These are phyloP conservation scores for Troides helena DNA, from an alignment of 2,888 invertebrate genomes.

Conservation along the genomic window DNA sequence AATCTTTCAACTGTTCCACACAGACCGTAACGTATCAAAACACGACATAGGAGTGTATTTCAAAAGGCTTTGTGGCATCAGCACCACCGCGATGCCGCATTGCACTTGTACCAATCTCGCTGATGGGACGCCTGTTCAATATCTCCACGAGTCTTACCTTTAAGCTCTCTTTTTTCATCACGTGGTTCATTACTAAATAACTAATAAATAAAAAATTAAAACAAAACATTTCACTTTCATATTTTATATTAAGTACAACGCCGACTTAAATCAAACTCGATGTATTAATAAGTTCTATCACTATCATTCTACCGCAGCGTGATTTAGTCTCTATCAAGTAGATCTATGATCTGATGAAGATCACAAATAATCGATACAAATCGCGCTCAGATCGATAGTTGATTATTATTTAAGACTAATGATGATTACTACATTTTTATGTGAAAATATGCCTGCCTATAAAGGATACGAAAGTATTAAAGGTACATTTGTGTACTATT, in stretches of 20 bases:
- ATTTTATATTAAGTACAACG: neutral
- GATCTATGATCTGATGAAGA: neutral
- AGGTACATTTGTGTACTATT: no score
- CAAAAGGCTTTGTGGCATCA: slow-evolving; percentile 45
- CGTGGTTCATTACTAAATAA: neutral
- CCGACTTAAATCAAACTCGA: no score
- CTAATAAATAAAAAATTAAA: neutral
- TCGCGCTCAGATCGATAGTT: no score
- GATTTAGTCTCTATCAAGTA: neutral
- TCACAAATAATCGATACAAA: neutral
- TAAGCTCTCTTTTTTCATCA: neutral
- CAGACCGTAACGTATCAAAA: slow-evolving; percentile 10
- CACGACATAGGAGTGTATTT: slow-evolving; percentile 33
- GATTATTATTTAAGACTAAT: no score
- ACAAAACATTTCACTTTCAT: neutral
- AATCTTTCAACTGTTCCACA: slow-evolving; percentile 24
- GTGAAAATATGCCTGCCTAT: no score
- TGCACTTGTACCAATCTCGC: slow-evolving; percentile 56
- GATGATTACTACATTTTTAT: no score
- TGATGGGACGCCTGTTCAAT: slow-evolving; percentile 42
- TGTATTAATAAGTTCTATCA: no score
- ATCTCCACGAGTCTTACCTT: slow-evolving; percentile 10
- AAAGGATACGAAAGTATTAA: no score
- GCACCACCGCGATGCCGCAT: slow-evolving; percentile 40
- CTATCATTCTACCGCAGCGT: no score